These are phyloP conservation scores for Uropsilus gracilis DNA, from an alignment of 2,113 vertebrate genomes.

Conservation along the genomic window DNA sequence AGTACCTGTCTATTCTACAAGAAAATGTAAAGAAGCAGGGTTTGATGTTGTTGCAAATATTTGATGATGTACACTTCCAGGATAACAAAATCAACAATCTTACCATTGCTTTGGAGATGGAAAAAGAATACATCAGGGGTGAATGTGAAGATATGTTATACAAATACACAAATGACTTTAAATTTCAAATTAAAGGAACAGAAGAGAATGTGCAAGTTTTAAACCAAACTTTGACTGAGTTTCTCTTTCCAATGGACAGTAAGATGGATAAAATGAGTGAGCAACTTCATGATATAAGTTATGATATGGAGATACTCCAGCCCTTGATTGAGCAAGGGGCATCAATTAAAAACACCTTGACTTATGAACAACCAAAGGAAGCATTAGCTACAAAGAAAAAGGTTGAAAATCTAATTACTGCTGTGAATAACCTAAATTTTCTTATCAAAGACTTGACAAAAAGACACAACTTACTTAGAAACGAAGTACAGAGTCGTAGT, in stretches of 20 bases:
- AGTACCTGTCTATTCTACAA: slow-evolving; percentile 77
- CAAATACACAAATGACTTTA: slow-evolving; percentile 82
- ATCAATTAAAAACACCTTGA: slow-evolving; percentile 75
- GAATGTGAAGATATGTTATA: slow-evolving; percentile 84
- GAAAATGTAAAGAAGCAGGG: slow-evolving; percentile 85
- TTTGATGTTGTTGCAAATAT: slow-evolving; percentile 83
- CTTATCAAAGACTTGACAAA: slow-evolving; percentile 79
- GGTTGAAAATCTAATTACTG: slow-evolving; percentile 80
- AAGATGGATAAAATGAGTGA: slow-evolving; percentile 88
- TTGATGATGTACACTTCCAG: slow-evolving; percentile 84
- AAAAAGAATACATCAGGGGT: slow-evolving; percentile 78
- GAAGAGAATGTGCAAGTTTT: slow-evolving; percentile 80
- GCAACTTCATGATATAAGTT: slow-evolving; percentile 87
- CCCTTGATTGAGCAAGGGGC: slow-evolving; percentile 85
- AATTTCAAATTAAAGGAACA: slow-evolving; percentile 80
- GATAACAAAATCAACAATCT: slow-evolving; percentile 86
- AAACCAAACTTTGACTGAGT: slow-evolving; percentile 85
- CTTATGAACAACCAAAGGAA: slow-evolving; percentile 80
- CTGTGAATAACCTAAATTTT: slow-evolving; percentile 78
- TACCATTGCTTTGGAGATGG: slow-evolving; percentile 78
- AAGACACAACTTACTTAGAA: slow-evolving; percentile 82
- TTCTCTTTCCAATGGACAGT: slow-evolving; percentile 82
- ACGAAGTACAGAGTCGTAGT: slow-evolving; percentile 78
- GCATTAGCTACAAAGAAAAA: slow-evolving; percentile 67
- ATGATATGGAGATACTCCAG: slow-evolving; percentile 89